Evolutionary conservation across 2,888 invertebrate genomes (phyloP).

Genomic region (Pristionchus mayeri): DNA sequence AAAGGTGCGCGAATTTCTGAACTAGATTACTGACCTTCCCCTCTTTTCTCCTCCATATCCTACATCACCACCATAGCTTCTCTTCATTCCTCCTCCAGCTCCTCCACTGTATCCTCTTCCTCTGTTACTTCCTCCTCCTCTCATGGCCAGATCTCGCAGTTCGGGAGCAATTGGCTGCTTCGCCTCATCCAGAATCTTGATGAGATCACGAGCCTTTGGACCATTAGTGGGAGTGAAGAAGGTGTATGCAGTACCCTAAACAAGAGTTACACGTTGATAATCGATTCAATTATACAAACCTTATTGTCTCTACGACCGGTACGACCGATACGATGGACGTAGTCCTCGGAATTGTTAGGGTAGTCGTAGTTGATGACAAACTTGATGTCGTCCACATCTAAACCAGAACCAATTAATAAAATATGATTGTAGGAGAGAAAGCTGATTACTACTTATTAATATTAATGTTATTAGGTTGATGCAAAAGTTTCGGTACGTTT

Average conservation of each 20-base stretch:
- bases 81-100: conserved; percentile 53
- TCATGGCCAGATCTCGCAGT: conserved; percentile 78
- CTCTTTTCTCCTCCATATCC: conserved; percentile 59
- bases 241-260: conserved; percentile 88
- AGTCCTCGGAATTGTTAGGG: conserved; percentile 96
- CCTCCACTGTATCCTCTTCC: conserved; percentile 53
- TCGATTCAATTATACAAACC: conserved; percentile 75
- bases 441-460: too few species aligned
- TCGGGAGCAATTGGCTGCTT: conserved; percentile 91
- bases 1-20: too few species aligned
- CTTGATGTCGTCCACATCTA: conserved; percentile 97
- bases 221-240: conserved; percentile 94
- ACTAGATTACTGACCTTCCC: conserved; percentile 53
- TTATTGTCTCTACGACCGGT: conserved; percentile 93
- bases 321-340: conserved; percentile 96
- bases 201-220: conserved; percentile 89
- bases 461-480: too few species aligned
- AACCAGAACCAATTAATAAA: conserved; percentile 63
- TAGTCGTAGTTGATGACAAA: conserved; percentile 98
- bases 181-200: conserved; percentile 89
- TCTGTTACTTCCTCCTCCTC: conserved; percentile 57
- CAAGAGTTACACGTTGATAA: too few species aligned
- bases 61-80: conserved; percentile 53
- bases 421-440: too few species aligned
- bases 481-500: too few species aligned